Evolutionary conservation across 1,140 invertebrate genomes (phyloP).

Genomic region (Acromyrmex heyeri): DNA sequence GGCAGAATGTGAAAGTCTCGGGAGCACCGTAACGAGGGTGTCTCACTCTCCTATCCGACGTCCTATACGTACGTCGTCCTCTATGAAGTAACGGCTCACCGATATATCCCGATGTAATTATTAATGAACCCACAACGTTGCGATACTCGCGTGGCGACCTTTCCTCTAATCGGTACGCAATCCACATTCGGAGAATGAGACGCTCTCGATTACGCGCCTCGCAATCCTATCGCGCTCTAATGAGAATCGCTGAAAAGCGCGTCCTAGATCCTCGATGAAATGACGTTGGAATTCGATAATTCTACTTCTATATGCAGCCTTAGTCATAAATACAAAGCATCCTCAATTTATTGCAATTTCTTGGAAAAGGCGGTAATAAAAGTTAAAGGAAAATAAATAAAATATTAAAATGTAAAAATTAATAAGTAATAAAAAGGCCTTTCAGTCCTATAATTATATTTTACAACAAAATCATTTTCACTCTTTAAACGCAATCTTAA

Average conservation of each 20-base stretch:
- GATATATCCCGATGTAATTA: slow-evolving; percentile 43
- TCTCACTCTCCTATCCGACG: neutral
- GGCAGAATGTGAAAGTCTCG: slow-evolving; percentile 74
- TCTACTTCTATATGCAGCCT: too few relatives aligned
- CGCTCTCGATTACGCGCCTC: slow-evolving; percentile 36
- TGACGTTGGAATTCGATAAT: neutral
- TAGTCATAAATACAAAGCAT: too few relatives aligned
- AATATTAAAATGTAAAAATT: too few relatives aligned
- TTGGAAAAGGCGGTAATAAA: too few relatives aligned
- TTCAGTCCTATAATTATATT: too few relatives aligned
- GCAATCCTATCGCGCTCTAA: slow-evolving; percentile 1
- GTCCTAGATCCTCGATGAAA: neutral
- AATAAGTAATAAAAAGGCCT: too few relatives aligned
- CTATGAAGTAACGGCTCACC: slow-evolving; percentile 46
- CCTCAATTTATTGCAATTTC: too few relatives aligned
- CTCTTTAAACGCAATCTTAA: too few relatives aligned
- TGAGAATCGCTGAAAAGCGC: slow-evolving; percentile 12
- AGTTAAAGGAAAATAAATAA: too few relatives aligned
- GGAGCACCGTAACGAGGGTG: slow-evolving; percentile 50
- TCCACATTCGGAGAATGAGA: slow-evolving; percentile 6
- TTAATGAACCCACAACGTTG: slow-evolving; percentile 61
- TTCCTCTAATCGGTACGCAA: slow-evolving; percentile 26
- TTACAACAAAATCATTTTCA: too few relatives aligned
- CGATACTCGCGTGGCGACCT: slow-evolving; percentile 53
- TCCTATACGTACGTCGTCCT: neutral